Evolutionary conservation across 2,797 vertebrate species (phyloP), one percentile per base, ranked within the genome.

Genomic region (Muscicapa striata): DNA sequence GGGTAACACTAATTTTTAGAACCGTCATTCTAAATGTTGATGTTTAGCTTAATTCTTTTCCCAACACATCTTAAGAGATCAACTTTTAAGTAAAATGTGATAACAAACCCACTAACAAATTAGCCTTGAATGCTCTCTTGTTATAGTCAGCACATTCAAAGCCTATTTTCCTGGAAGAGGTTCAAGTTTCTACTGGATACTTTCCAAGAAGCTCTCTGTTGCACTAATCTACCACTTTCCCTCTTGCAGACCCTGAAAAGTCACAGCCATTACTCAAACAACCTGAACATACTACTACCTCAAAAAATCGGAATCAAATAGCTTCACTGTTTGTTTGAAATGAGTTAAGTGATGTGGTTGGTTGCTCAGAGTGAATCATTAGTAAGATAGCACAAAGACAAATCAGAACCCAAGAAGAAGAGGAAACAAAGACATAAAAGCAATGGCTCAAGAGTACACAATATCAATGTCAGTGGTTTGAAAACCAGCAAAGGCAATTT

Each of bases 51-150:
- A 94, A 84, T 79, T 89, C 59, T 84, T 86, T 77, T 81, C 89
- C 66, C 68, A 68, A 62, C n/a, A 77, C 57, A 95, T 64, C 75
- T 89, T 86, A 95, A 90, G 59, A 89, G 63, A 96, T 89, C 76
- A 95, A 92, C 83, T 95, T 87, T 95, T 54, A 95, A 96, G 46
- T n/a, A 94, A 96, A 97, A 96, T 77, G 81, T 86, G 59, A 58
- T 93, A 82, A 97, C 89, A 93, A 97, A 89, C 77, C 67, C 73
- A 92, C 63, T 79, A 94, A 89, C 72, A 87, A 96, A 97, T 95
- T 95, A 92, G 40, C 57, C 85, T 95, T 11, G 61, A 93, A 96
- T 91, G 76, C 57, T 89, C 87, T 93, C 88, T 95, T 82, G 66
- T 91, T 85, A 89, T 87, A 89, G 90, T 88, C 95, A 89, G 83